phyloP scores from a whole-genome alignment of 2,113 vertebrate genomes.

The Syngnathus scovelli region DNA sequence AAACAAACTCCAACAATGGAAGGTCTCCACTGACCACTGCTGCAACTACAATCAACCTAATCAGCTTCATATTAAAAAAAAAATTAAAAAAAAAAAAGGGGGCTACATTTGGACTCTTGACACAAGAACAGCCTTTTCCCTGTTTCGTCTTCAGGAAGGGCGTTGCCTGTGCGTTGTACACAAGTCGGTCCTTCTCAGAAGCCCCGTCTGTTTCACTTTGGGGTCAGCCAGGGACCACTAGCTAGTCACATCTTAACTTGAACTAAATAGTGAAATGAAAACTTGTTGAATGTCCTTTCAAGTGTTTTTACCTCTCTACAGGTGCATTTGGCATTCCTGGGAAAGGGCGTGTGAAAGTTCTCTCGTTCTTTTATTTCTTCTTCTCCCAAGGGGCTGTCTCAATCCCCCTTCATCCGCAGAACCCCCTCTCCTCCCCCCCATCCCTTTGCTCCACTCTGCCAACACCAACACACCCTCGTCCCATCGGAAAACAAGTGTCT shows the following conservation, averaged over 20 bases:
- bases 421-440: conserved; percentile 24
- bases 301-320: conserved; percentile 42
- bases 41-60: conserved; percentile 49
- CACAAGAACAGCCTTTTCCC: conserved; percentile 15
- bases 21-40: conserved; percentile 44
- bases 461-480: conserved; percentile 61
- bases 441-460: conserved; percentile 55
- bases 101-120: conserved; percentile 11
- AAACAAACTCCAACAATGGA: conserved; percentile 55
- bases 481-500: conserved; percentile 69
- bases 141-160: conserved; percentile 44
- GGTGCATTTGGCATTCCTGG: conserved; percentile 50
- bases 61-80: conserved; percentile 5
- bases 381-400: conserved; percentile 43
- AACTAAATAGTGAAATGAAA: background rate
- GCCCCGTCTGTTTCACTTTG: conserved; percentile 17
- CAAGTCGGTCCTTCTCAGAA: conserved; percentile 28
- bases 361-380: conserved; percentile 55
- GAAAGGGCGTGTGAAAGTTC: conserved; percentile 62
- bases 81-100: background rate
- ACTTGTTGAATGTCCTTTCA: conserved; percentile 7
- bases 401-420: conserved; percentile 7
- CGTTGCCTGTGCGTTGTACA: conserved; percentile 38
- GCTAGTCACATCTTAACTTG: conserved; percentile 8
- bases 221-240: conserved; percentile 16